Base-by-base conservation (phyloP, 2,113 vertebrate genomes). In the Brachyhypopomus gauderio region DNA sequence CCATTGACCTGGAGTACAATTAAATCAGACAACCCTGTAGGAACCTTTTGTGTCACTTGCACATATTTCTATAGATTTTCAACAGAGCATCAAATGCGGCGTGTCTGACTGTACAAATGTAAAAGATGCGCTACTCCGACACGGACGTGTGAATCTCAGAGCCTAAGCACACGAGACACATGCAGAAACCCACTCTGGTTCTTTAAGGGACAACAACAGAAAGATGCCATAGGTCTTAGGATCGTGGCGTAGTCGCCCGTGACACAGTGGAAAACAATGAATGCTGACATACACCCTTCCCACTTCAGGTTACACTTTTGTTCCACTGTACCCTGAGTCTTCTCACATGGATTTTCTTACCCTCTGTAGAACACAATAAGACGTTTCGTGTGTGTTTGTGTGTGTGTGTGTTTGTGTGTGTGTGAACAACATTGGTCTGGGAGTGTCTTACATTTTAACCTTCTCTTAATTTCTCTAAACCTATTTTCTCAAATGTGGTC, bases 341-440 rank as follows among this genome's bases (percentile, higher is more conserved):
- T 93, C 91, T 93, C 93, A 92, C 90, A 91, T 93, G 92, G 93
- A 92, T 94, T 93, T 91, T 91, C 91, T 92, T 93, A 92, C 92
- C 89, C 85, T 91, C 86, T 90, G 89, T 92, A 92, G 90, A 92
- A 93, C 90, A 83, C 62, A 89, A 91, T 92, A 92, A 92, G 87
- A 91, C 69, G 41, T 78, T 86, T 80, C 62, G 22, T 80, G 34
- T 27, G 71, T 45, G 77, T 87, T 66, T 58, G 25, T 69, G 17
- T 86, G 87, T 74, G 82, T 86, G 88, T 90, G 87, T 87, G 88
- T 88, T 87, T 84, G 85, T 78, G 84, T 66, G 22, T 17, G 66
- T 62, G 55, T 77, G 66, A 52, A 52, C 70, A 76, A 89, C 89
- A 90, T 86, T 88, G 86, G 84, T 87, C 87, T 90, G 88, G 91